Evolutionary conservation across 2,888 invertebrate species (phyloP), one percentile per base, ranked within the genome.

Genomic region (Drosophila kuntzei): DNA sequence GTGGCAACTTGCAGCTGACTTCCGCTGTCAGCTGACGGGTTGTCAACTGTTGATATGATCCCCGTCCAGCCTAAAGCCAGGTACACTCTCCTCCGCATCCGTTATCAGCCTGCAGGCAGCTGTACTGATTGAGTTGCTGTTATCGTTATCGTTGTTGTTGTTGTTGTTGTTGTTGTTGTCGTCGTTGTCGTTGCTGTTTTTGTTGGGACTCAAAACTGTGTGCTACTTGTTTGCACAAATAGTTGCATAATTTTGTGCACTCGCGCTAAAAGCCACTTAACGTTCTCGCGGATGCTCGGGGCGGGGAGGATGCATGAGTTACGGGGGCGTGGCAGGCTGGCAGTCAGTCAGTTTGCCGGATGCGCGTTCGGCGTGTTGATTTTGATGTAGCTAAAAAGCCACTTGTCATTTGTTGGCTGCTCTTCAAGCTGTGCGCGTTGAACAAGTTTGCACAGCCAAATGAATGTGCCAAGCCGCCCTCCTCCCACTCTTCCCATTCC

Each of bases 301-400:
- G 11, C 25, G 25, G 12, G 14, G 14, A 20, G 20, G 25, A 2
- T 41, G 41, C 41, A 20, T 20, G 9, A 20, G 9, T 20, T 9
- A 25, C 1, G 1, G 39, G 37, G 47, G 39, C 32, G 46, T 18
- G 50, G 37, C 50, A n/a, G 1, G 27, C 9, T 27, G 55, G 41
- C 53, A 58, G 54, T 18, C 74, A 12, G 49, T 8, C 43, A 41
- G 53, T 32, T 54, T 58, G 54, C 43, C 46, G 66, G 58, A 66
- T 71, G 67, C 60, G 50, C 63, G 66, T 67, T 58, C 47, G 58
- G 77, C 61, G 77, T 87, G 85, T 81, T 84, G 83, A 80, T 80
- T 83, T 75, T 80, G 79, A 84, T 84, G 83, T 87, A 79, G 84
- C 83, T 83, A 79, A 83, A 83, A 87, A 81, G 87, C 84, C 87